A percentile compares a stretch with the other conserved stretches of the same genome.
Conservation (phyloP, 2,113 vertebrate genomes). For the Lipotes vexillifer region DNA sequence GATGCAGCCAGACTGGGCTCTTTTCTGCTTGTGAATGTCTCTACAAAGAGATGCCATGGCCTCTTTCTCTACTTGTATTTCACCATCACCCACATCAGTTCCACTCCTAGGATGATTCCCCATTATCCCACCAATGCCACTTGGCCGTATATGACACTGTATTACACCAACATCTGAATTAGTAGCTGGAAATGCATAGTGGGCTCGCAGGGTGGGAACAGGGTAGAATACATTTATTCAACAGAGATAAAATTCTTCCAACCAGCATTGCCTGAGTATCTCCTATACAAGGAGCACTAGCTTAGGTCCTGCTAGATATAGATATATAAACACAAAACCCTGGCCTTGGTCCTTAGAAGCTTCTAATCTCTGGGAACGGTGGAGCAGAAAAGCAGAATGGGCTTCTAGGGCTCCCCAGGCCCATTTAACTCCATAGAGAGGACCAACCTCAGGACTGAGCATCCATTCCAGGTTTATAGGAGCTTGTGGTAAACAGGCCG, state of each 20-base stretch:
- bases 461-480: not conserved
- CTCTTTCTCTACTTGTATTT: not conserved
- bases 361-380: not conserved
- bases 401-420: not conserved
- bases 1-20: not conserved
- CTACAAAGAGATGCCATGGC: not conserved
- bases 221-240: not conserved
- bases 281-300: not conserved
- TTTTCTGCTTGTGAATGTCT: not conserved
- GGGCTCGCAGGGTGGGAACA: not conserved
- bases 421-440: not conserved
- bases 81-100: not conserved
- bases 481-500: not conserved
- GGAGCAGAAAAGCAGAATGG: not conserved
- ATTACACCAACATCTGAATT: not conserved
- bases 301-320: not conserved
- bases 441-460: not conserved
- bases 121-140: not conserved
- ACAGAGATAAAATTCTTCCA: not conserved
- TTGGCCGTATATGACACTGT: not conserved
- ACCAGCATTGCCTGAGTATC: not conserved
- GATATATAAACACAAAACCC: not conserved
- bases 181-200: not conserved
- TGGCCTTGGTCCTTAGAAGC: not conserved
- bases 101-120: not conserved